Percentiles rank a stretch among this genome's conserved stretches.
Conservation (phyloP, 2,888 invertebrate species). For the Eueremaeus valkanovi region DNA sequence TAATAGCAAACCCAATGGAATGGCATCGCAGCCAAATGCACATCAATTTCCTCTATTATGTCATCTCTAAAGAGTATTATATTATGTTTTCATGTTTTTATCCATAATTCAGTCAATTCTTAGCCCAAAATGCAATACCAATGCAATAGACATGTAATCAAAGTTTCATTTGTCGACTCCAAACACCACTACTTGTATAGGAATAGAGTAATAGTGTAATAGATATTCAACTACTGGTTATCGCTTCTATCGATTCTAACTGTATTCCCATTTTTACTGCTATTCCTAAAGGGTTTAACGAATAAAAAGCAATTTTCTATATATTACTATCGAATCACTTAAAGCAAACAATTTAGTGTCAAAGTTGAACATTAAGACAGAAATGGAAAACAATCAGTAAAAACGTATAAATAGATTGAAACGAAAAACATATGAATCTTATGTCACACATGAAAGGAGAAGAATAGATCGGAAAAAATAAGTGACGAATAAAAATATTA, state of each 20-base stretch:
- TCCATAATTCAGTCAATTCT: slow-evolving; percentile 27
- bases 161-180: slow-evolving; percentile 11
- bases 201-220: neutral
- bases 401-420: neutral
- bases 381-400: slow-evolving; percentile 10
- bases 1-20: slow-evolving; percentile 27
- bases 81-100: slow-evolving; percentile 23
- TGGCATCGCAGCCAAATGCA: slow-evolving; percentile 17
- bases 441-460: neutral
- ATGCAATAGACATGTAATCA: slow-evolving; percentile 32
- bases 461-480: neutral
- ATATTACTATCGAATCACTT: slow-evolving; percentile 15
- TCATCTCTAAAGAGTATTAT: slow-evolving; percentile 20
- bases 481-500: slow-evolving; percentile 11
- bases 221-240: neutral
- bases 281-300: slow-evolving; percentile 22
- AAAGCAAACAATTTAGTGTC: slow-evolving; percentile 20
- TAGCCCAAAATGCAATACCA: neutral
- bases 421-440: neutral
- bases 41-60: slow-evolving; percentile 29
- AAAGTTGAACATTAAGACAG: slow-evolving; percentile 3
- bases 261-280: neutral
- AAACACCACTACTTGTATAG: slow-evolving; percentile 9
- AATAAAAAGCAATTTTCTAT: neutral
- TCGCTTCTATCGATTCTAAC: slow-evolving; percentile 1